Percentiles rank a stretch among this genome's conserved stretches.
These are phyloP conservation scores for Heliconius eleuchia DNA, from an alignment of 1,140 invertebrate genomes.

Conservation along the genomic window DNA sequence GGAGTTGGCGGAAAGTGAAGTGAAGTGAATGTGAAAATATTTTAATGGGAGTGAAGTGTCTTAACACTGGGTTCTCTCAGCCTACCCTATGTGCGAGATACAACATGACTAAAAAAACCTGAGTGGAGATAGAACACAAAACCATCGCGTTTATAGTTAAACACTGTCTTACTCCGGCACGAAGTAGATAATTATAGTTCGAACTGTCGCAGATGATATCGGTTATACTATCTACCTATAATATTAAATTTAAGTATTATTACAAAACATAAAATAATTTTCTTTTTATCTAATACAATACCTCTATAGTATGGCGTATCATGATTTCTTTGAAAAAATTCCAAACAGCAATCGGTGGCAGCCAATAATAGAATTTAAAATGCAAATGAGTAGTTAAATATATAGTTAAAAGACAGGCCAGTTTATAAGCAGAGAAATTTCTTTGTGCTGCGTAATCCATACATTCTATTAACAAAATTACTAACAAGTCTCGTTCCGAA, in stretches of 20 bases:
- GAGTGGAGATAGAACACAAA: neutral
- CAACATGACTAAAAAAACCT: no score
- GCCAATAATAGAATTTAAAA: slow-evolving; percentile 71
- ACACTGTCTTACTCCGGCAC: neutral
- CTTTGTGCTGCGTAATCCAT: slow-evolving; percentile 65
- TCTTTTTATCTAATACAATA: slow-evolving; percentile 26
- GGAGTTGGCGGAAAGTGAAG: no score
- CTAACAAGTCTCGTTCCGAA: slow-evolving; percentile 61
- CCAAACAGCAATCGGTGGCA: slow-evolving; percentile 56
- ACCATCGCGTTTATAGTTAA: neutral
- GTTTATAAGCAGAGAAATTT: slow-evolving; percentile 54
- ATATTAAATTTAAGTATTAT: no score
- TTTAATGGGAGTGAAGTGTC: no score
- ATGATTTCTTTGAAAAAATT: slow-evolving; percentile 65
- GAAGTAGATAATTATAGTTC: no score
- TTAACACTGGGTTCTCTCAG: no score
- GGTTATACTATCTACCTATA: no score
- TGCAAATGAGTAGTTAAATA: slow-evolving; percentile 61
- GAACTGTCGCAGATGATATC: no score
- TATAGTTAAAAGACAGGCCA: slow-evolving; percentile 59
- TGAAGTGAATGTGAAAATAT: no score
- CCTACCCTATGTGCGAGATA: no score
- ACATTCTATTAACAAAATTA: slow-evolving; percentile 52
- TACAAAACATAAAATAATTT: no score
- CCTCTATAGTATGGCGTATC: slow-evolving; percentile 70